Base-by-base conservation (phyloP, 1,140 invertebrate species). In the Spodoptera litura region DNA sequence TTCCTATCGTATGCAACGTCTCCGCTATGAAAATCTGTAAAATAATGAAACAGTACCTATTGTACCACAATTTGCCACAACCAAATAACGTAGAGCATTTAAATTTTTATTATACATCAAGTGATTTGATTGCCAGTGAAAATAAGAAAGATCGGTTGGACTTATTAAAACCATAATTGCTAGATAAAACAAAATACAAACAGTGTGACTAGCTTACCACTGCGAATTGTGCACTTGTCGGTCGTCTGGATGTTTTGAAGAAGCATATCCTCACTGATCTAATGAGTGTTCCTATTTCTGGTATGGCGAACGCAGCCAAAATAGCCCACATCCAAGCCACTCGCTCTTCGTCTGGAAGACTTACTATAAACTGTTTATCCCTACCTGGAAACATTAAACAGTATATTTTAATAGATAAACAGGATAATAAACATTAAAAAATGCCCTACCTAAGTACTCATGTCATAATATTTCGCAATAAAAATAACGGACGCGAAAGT, bases 241-340 rank as follows among this genome's bases (percentile, higher is more conserved):
- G 96, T 81, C 95, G 96, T 88, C 96, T 96, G 82, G 96, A 97
- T 2, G 97, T 97, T 87, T 99, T 99, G 95, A 99, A 99, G 86
- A 98, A 96, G 89, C 98, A 98, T 90, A 98, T 98, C 82, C 98
- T 96, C 2, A 97, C 95, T 13, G 98, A 97, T 59, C 98, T 95
- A 83, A 99, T 97, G 12, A 98, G 93, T 0, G 98, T 97, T 9
- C 98, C 98, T 31, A 99, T 94, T 93, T 99, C 98, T 0, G 98
- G 98, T 53, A 98, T 96, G 1, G 97, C 95, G 87, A 98, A 98
- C 0, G 97, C 97, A 81, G 98, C 97, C 51, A 99, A 95, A n/a
- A 99, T 93, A 73, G 97, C 98, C 98, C 98, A 99, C 90, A 98
- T 98, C 98, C 98, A 99, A 10, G 97, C 97, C 68, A 98, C 97